A percentile compares a stretch with the other conserved stretches of the same genome.
Evolutionary conservation across 53 echinoderm and acorn worm genomes (phyloP).

Genomic region (Mesocentrotus franciscanus): DNA sequence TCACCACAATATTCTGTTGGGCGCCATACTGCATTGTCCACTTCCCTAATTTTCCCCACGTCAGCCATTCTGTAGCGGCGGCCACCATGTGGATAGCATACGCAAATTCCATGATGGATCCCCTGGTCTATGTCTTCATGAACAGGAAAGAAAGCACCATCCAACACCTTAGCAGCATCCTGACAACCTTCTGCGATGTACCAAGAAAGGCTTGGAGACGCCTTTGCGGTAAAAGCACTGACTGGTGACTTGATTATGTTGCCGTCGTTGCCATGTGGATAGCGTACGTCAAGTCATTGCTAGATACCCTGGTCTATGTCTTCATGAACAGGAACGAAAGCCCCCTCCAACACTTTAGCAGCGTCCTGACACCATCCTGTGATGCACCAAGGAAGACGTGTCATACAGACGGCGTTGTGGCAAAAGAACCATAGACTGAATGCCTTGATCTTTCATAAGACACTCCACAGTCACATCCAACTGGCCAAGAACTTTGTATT

Average conservation of each 20-base stretch:
- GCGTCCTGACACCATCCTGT: not conserved
- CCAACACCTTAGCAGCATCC: conserved; percentile 29
- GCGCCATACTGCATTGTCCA: conserved; percentile 59
- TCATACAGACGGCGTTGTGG: no score
- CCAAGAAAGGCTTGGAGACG: not conserved
- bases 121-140: conserved; percentile 51
- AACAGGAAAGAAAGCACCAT: conserved; percentile 37
- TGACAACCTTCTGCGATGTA: not conserved
- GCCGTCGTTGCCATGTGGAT: conserved; percentile 28
- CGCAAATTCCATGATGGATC: conserved; percentile 44
- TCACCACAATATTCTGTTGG: conserved; percentile 61
- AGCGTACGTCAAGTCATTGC: conserved; percentile 20
- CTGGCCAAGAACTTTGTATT: no score
- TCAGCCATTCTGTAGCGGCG: conserved; percentile 16
- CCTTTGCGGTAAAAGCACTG: not conserved
- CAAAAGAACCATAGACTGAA: no score
- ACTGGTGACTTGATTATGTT: not conserved
- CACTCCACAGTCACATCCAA: no score
- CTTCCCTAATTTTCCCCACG: not conserved
- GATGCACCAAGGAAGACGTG: no score
- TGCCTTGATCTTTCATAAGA: no score
- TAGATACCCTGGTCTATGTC: not conserved
- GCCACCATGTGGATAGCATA: conserved; percentile 64
- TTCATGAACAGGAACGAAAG: not conserved
- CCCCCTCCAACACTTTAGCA: not conserved